Base-by-base conservation (phyloP, 2,888 invertebrate species). In the Leucoma salicis region DNA sequence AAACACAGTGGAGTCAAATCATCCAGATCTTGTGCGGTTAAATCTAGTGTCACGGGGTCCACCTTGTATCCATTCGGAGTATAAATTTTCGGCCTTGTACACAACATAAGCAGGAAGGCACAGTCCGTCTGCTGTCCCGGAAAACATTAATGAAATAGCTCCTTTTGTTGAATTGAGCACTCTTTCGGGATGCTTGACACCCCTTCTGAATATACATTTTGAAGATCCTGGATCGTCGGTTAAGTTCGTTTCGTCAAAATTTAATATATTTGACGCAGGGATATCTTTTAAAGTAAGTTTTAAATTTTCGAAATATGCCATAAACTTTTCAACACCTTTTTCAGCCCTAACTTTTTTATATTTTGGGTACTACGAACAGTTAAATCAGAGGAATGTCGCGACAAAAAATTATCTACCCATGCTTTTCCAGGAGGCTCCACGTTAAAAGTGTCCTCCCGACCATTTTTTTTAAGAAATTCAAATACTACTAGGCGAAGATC, bases 101-200 rank as follows among this genome's bases (percentile, higher is more conserved):
- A 50, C 50, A 12, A 44, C 35, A 40, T 50, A 51, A 10, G 31
- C 7, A 0, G 47, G 39, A 0, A 51, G 14, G 15, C 21, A 32
- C 29, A 24, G 10, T 27, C 50, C 42, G 12, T 10, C 24, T 27
- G 44, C 46, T 3, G 25, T 18, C 0, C 34, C 47, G 14, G 42
- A 27, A 13, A 47, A 42, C 47, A 47, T 50, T 1, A 60, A 11
- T 5, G 57, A 60, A 15, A 57, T 54, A 18, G 32, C 37, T 5
- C 53, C 49, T 37, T 57, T 61, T 2, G 55, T 46, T 14, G 33
- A 32, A 40, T 59, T 63, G 0, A 36, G 7, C n/a, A 56, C 29
- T 21, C 51, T 41, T 25, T 61, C 54, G 0, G 54, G 57, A 33
- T 53, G 50, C 29, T 46, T 56, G 0, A 51, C 32, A 1, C 54